Evolutionary conservation across 2,797 vertebrate species (phyloP).

Genomic region (Miichthys miiuy): DNA sequence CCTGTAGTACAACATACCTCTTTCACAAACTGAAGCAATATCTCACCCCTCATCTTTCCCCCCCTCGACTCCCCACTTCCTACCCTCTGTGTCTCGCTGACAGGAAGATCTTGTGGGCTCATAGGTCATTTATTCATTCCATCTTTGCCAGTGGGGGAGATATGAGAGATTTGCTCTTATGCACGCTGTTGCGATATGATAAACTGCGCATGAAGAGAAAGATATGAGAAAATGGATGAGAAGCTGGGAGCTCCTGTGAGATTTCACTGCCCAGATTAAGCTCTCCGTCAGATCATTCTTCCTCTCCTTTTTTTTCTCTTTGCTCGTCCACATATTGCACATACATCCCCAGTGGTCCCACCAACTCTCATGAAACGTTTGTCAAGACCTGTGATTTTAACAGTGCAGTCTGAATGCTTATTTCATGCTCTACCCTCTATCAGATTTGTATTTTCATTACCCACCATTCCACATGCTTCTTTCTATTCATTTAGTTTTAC

Average conservation of each 20-base stretch:
- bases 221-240: slow-evolving; percentile 52
- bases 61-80: slow-evolving; percentile 26
- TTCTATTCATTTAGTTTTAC: slow-evolving; percentile 34
- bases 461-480: slow-evolving; percentile 13
- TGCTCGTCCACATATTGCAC: slow-evolving; percentile 9
- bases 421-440: slow-evolving; percentile 13
- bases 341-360: slow-evolving; percentile 20
- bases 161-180: slow-evolving; percentile 59
- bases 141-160: slow-evolving; percentile 53
- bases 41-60: slow-evolving; percentile 44
- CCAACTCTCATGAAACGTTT: slow-evolving; percentile 20
- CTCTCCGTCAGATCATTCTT: slow-evolving; percentile 49
- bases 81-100: slow-evolving; percentile 30
- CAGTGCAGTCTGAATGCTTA: slow-evolving; percentile 13
- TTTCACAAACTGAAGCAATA: slow-evolving; percentile 49
- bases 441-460: slow-evolving; percentile 19
- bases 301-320: neutral
- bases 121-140: slow-evolving; percentile 63
- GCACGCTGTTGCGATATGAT: slow-evolving; percentile 52
- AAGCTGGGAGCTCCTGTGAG: slow-evolving; percentile 37
- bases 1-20: slow-evolving; percentile 32
- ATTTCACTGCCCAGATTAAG: slow-evolving; percentile 56
- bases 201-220: slow-evolving; percentile 53
- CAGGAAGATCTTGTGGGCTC: slow-evolving; percentile 47
- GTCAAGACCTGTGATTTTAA: slow-evolving; percentile 30